These are phyloP conservation scores for Drosophila subquinaria DNA, from an alignment of 2,888 invertebrate species.

Conservation along the genomic window DNA sequence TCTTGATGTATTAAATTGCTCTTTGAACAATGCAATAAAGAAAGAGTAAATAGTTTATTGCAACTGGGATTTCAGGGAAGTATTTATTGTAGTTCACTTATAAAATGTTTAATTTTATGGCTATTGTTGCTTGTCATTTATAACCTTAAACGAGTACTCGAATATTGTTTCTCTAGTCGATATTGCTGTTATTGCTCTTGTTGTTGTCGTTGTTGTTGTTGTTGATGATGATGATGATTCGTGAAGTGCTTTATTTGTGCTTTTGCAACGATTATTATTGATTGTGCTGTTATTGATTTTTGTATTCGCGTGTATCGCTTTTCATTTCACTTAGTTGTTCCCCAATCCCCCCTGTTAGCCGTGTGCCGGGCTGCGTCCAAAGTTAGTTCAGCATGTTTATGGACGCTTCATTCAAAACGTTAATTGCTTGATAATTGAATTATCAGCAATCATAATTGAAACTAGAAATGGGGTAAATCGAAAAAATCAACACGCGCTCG, in stretches of 20 bases:
- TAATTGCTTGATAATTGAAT: constrained; percentile 77
- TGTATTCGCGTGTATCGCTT: constrained; percentile 42
- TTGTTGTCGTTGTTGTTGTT: constrained; percentile 14
- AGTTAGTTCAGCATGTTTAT: constrained; percentile 43
- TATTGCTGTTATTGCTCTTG: constrained; percentile 9
- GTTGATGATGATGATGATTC: constrained; percentile 20
- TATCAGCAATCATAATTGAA: constrained; percentile 73
- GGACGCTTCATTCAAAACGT: constrained; percentile 56
- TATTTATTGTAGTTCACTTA: constrained; percentile 10
- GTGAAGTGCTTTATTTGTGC: constrained; percentile 62
- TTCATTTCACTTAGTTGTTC: constrained; percentile 32
- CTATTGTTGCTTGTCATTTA: constrained; percentile 14
- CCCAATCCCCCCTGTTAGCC: constrained; percentile 1
- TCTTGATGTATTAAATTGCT: not conserved
- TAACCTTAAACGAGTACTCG: constrained; percentile 29
- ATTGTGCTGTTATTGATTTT: constrained; percentile 61
- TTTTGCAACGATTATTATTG: constrained; percentile 60
- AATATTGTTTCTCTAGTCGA: constrained; percentile 12
- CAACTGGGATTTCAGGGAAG: constrained; percentile 22
- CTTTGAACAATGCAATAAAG: constrained; percentile 5
- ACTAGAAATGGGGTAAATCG: constrained; percentile 28
- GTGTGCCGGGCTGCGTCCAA: constrained; percentile 10
- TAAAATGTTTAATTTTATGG: constrained; percentile 14
- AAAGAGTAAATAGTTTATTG: constrained; percentile 7
- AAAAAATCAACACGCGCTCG: constrained; percentile 62